phyloP scores from a whole-genome alignment of 2,797 vertebrate genomes.

The Danio aesculapii region DNA sequence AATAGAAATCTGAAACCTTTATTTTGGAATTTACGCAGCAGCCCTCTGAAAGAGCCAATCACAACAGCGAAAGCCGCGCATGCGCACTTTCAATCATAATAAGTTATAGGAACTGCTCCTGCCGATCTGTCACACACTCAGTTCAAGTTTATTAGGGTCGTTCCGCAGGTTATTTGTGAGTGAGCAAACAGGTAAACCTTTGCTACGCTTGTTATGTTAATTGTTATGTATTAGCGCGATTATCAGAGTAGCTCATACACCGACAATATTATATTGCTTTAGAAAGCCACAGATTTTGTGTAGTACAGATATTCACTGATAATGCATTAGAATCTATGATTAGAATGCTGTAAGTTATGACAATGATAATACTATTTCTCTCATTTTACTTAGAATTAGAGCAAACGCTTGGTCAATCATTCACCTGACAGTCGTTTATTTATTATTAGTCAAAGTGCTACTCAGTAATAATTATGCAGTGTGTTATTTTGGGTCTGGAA shows the following conservation, averaged over 20 bases:
- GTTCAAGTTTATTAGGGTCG: slow-evolving; percentile 31
- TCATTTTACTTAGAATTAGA: neutral
- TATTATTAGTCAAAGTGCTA: neutral
- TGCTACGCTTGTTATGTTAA: neutral
- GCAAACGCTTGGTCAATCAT: neutral
- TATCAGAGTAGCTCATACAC: neutral
- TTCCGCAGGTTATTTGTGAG: neutral
- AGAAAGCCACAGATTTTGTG: neutral
- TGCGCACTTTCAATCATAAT: neutral
- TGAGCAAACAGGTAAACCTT: slow-evolving; percentile 33
- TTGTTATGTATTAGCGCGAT: neutral
- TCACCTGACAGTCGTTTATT: neutral
- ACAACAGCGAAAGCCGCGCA: neutral
- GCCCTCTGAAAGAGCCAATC: slow-evolving; percentile 9
- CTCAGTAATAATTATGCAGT: neutral
- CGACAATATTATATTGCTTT: neutral
- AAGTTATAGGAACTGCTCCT: neutral
- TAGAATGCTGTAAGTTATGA: neutral
- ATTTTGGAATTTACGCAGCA: slow-evolving; percentile 43
- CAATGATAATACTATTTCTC: neutral
- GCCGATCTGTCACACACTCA: slow-evolving; percentile 11
- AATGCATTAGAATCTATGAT: no score
- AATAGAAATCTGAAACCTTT: slow-evolving; percentile 18
- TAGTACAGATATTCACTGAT: neutral
- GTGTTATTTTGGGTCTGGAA: neutral